These are phyloP conservation scores for Panthera uncia DNA, from an alignment of 2,113 vertebrate species.

Conservation along the genomic window DNA sequence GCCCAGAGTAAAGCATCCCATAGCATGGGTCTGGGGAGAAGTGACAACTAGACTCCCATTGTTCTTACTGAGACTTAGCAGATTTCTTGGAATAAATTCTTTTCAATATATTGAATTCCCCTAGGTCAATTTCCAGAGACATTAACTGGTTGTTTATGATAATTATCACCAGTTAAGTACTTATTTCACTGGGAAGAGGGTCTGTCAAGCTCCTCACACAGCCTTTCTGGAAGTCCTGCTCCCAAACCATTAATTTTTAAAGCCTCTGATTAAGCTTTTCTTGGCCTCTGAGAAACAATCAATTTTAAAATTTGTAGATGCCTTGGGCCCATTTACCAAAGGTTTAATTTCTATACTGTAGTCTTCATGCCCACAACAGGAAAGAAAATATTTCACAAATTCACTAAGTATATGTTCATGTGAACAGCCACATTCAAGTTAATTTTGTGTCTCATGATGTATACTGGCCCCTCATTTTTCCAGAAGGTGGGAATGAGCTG, in stretches of 20 bases:
- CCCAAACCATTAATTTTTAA: conserved; percentile 22
- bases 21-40: background rate
- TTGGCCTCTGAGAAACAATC: background rate
- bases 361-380: background rate
- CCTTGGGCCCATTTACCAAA: background rate
- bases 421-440: background rate
- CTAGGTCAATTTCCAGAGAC: conserved; percentile 27
- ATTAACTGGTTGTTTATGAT: conserved; percentile 2
- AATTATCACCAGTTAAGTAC: background rate
- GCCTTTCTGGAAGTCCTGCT: background rate
- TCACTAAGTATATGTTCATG: background rate
- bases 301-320: conserved; percentile 49
- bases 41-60: background rate
- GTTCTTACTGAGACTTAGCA: background rate
- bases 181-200: background rate
- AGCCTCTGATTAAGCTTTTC: conserved; percentile 12
- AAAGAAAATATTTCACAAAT: conserved; percentile 32
- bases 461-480: background rate
- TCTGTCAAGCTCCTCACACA: background rate
- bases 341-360: conserved; percentile 39
- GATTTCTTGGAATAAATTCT: conserved; percentile 17
- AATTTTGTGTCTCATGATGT: conserved; percentile 33
- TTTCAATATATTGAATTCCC: background rate
- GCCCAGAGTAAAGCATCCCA: background rate
- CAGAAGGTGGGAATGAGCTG: background rate